Conservation (phyloP, 1,140 invertebrate genomes). For the Hylaeus anthracinus region DNA sequence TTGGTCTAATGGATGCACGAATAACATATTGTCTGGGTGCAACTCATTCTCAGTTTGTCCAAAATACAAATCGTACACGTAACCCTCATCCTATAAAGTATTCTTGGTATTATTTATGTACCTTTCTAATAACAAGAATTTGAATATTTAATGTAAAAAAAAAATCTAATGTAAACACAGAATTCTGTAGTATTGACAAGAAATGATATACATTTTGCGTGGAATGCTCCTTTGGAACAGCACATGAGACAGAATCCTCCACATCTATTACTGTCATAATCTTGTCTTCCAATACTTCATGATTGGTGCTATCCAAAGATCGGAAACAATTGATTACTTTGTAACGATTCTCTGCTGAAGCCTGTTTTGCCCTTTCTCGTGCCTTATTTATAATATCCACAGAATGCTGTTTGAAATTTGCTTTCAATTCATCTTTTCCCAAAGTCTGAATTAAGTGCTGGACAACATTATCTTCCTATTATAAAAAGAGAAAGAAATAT, state of each 20-base stretch:
- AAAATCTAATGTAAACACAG: too few relatives aligned
- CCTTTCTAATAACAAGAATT: background rate
- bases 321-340: constrained; percentile 72
- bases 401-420: constrained; percentile 75
- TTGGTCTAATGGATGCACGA: constrained; percentile 60
- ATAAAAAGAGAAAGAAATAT: background rate
- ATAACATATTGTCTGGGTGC: constrained; percentile 60
- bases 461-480: constrained; percentile 76
- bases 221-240: constrained; percentile 18
- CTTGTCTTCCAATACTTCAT: constrained; percentile 47
- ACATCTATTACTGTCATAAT: constrained; percentile 74
- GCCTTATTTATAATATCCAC: constrained; percentile 73
- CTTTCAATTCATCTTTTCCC: constrained; percentile 68
- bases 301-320: constrained; percentile 57
- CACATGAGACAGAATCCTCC: constrained; percentile 66
- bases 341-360: constrained; percentile 68
- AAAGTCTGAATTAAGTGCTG: constrained; percentile 73
- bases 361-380: constrained; percentile 56
- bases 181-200: background rate
- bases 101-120: background rate
- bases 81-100: constrained; percentile 58
- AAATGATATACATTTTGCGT: constrained; percentile 13
- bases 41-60: constrained; percentile 56
- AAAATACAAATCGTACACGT: constrained; percentile 77
- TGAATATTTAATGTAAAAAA: background rate